Evolutionary conservation across 2,888 invertebrate genomes (phyloP), one percentile per base, ranked within the genome.

Genomic region (Papilio demoleus): DNA sequence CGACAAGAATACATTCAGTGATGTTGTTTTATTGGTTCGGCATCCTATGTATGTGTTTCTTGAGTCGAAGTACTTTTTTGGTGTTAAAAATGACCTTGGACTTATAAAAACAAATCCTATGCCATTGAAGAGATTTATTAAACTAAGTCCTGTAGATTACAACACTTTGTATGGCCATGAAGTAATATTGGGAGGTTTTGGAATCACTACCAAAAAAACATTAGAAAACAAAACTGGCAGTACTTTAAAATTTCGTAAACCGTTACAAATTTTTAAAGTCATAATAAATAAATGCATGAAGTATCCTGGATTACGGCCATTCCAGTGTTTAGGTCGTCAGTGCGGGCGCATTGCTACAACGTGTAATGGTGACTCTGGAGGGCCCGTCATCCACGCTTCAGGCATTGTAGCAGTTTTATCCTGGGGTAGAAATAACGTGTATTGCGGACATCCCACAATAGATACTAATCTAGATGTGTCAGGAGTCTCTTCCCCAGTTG

Each of bases 331-430:
- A 58, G 24, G 27, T 17, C 24, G 17, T n/a, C 58, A 2, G n/a
- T 68, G 68, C 45, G 38, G n/a, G 9, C 0, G 14, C 19, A 24
- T 0, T 47, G 17, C 14, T 5, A 38, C n/a, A 3, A 19, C n/a
- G 1, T 68, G 68, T 40, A 4, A 9, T 4, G 64, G 68, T 2
- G 68, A 68, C 47, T 68, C 68, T 12, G 68, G 63, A 17, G 68
- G 68, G 4, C 63, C 63, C 1, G 45, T 68, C 11, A 58, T 63
- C n/a, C 68, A 63, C 45, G 4, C 45, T 1, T 64, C 68, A 14
- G 68, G 68, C 0, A 27, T 58, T 17, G 24, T 64, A 19, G 68
- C 38, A 31, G 47, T 68, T 19, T 19, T 47, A 45, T 63, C 63
- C 9, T 14, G 17, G 6, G 47, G 36, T 12, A 14, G 5, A n/a